Conservation (phyloP, 2,113 vertebrate genomes). For the Oenanthe melanoleuca region DNA sequence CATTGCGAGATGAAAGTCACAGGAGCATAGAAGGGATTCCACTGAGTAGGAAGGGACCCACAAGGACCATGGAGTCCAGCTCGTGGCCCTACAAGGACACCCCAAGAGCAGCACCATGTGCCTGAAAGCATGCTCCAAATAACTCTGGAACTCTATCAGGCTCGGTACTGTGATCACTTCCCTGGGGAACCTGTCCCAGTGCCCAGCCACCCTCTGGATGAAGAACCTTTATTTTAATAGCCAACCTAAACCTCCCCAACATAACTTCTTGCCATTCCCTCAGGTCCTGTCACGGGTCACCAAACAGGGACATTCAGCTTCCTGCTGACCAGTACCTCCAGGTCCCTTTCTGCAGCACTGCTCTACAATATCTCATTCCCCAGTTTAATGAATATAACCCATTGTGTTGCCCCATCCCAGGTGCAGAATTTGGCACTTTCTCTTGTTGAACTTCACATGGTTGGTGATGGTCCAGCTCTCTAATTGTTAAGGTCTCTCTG, state of each 20-base stretch:
- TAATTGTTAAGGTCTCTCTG: not conserved
- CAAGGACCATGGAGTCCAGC: rapidly evolving
- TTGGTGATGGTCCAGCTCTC: not conserved
- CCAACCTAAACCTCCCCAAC: rapidly evolving
- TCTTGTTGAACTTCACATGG: not conserved
- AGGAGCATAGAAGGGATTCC: not conserved
- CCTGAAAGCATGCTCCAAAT: not conserved
- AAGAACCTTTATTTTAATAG: not conserved
- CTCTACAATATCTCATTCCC: not conserved
- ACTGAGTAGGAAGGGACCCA: not conserved
- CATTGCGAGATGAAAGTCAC: not conserved
- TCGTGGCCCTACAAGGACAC: too few relatives aligned
- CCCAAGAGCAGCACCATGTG: too few relatives aligned
- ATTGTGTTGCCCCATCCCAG: not conserved
- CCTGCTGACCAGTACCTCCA: rapidly evolving
- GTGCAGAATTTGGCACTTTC: rapidly evolving
- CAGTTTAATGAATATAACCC: not conserved
- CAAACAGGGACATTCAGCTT: not conserved
- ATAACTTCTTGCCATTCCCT: not conserved
- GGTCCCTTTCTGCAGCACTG: not conserved
- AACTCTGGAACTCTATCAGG: not conserved
- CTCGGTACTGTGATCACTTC: not conserved
- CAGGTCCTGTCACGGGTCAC: not conserved
- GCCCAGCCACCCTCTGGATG: not conserved
- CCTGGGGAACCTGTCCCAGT: not conserved